These are phyloP conservation scores for Remorina albescens DNA, from an alignment of 2,797 vertebrate species.

Conservation along the genomic window DNA sequence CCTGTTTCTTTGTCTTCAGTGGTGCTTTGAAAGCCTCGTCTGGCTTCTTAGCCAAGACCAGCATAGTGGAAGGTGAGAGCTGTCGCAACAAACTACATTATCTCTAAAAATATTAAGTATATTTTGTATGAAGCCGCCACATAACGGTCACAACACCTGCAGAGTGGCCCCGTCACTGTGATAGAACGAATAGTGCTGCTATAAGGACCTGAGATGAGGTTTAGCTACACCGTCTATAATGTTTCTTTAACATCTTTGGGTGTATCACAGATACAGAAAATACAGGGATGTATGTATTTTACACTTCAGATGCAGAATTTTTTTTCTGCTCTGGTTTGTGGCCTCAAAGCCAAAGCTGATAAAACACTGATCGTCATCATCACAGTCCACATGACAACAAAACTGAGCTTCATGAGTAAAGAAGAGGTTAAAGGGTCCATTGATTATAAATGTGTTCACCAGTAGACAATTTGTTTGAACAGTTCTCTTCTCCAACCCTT, in stretches of 20 bases:
- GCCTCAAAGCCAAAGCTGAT: no score
- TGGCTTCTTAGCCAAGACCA: constrained; percentile 97
- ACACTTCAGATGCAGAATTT: no score
- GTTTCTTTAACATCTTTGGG: background rate
- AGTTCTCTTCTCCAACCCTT: background rate
- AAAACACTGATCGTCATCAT: background rate
- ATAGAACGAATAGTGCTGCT: no score
- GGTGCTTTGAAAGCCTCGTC: constrained; percentile 97
- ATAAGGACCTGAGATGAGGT: background rate
- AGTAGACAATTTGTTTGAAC: background rate
- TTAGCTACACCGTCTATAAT: background rate
- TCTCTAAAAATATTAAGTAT: background rate
- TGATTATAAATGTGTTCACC: background rate
- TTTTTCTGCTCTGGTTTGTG: no score
- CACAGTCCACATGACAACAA: background rate
- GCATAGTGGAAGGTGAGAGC: constrained; percentile 97
- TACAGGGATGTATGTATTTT: background rate
- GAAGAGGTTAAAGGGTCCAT: no score
- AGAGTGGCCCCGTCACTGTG: no score
- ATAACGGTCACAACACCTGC: background rate
- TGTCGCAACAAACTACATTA: background rate
- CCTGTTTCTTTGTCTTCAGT: constrained; percentile 99
- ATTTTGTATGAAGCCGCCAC: constrained; percentile 3
- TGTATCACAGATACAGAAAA: background rate
- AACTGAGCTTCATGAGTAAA: no score